A percentile compares a stretch with the other conserved stretches of the same genome.
Evolutionary conservation across 2,888 invertebrate species (phyloP).

Genomic region (Euplexia lucipara): DNA sequence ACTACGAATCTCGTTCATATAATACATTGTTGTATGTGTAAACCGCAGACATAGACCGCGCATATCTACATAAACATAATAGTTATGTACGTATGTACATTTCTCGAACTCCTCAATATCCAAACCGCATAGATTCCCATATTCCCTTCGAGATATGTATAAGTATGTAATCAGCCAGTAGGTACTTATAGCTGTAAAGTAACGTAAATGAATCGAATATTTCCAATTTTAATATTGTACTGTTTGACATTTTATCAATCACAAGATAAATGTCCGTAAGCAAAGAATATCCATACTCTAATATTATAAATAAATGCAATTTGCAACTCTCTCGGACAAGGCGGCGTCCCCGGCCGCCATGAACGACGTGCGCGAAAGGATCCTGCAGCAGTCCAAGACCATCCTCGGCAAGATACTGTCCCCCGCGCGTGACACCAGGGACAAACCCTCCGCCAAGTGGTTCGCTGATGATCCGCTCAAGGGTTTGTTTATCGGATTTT

Average conservation of each 20-base stretch:
- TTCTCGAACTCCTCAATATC: background rate
- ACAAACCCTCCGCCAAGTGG: constrained; percentile 79
- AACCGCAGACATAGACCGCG: constrained; percentile 23
- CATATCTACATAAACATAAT: background rate
- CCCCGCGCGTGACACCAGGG: constrained; percentile 91
- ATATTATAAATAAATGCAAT: no score
- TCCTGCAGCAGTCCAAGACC: constrained; percentile 92
- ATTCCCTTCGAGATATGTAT: constrained; percentile 1
- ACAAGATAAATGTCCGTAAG: no score
- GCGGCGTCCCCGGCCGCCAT: constrained; percentile 84
- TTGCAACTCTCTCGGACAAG: no score
- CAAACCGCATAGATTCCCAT: constrained; percentile 20
- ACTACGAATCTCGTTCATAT: background rate
- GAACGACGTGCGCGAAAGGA: constrained; percentile 89
- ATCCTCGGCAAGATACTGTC: constrained; percentile 94
- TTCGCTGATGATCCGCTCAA: constrained; percentile 75
- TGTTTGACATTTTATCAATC: no score
- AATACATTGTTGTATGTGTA: constrained; percentile 6
- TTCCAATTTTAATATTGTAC: no score
- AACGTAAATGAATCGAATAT: no score
- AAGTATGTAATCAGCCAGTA: constrained; percentile 13
- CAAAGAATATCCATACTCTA: no score
- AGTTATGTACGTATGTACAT: background rate
- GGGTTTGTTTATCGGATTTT: no score
- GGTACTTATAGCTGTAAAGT: background rate